phyloP scores from a whole-genome alignment of 2,888 invertebrate genomes.

The Agonopterix arenella region DNA sequence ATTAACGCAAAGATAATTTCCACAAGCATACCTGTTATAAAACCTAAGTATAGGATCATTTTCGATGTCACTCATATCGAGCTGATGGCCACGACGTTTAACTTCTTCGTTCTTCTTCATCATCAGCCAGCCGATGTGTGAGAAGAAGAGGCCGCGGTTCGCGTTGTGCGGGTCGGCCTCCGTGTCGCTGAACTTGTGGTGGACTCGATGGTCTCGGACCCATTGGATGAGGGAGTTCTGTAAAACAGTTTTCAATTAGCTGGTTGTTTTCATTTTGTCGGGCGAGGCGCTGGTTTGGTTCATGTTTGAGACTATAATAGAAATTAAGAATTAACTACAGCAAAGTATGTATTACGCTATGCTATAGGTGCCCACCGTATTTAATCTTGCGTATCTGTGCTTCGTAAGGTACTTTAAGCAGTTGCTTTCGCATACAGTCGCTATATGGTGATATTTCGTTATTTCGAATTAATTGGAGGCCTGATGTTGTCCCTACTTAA shows the following conservation, averaged over 20 bases:
- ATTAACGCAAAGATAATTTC: no score
- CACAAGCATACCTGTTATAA: conserved; percentile 81
- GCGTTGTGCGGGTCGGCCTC: conserved; percentile 92
- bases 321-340: no score
- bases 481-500: no score
- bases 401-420: no score
- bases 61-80: conserved; percentile 86
- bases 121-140: conserved; percentile 93
- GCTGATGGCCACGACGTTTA: conserved; percentile 81
- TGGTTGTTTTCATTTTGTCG: background rate
- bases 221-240: conserved; percentile 71
- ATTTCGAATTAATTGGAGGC: no score
- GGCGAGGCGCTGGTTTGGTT: no score
- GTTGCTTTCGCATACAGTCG: no score
- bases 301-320: no score
- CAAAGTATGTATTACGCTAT: no score
- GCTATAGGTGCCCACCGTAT: no score
- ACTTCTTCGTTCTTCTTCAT: conserved; percentile 90
- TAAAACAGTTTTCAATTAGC: background rate
- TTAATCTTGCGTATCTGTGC: no score
- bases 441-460: no score
- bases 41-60: conserved; percentile 83
- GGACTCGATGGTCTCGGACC: conserved; percentile 83
- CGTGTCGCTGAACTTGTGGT: conserved; percentile 91
- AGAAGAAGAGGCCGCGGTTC: conserved; percentile 90